phyloP scores from a whole-genome alignment of 35 echinoderm and acorn worm genomes.

The Stichopus chloronotus region DNA sequence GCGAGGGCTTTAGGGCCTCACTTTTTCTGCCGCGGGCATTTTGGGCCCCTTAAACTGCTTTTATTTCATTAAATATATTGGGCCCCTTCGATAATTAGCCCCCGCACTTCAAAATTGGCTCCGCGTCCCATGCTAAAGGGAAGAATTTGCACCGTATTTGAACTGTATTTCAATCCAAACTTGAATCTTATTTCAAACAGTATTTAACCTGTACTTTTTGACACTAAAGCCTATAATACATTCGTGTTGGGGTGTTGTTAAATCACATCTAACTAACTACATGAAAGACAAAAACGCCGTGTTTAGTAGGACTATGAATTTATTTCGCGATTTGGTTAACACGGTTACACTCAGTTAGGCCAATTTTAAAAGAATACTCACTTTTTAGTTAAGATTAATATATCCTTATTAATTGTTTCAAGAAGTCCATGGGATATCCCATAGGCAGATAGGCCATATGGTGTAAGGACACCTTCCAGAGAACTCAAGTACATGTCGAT shows the following conservation, averaged over 20 bases:
- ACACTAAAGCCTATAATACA: too few species aligned
- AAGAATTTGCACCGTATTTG: too few species aligned
- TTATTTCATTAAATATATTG: background rate
- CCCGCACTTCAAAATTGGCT: background rate
- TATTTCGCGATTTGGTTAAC: background rate
- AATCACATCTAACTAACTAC: too few species aligned
- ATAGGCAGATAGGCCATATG: background rate
- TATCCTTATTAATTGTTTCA: background rate
- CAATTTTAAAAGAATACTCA: conserved; percentile 19
- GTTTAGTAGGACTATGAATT: conserved; percentile 20
- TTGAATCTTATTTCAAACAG: too few species aligned
- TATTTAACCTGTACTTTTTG: too few species aligned
- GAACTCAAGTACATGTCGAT: background rate
- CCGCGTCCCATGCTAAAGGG: too few species aligned
- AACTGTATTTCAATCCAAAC: too few species aligned
- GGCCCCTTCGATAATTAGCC: background rate
- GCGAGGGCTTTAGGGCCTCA: background rate
- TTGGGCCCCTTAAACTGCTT: too few species aligned
- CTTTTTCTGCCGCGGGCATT: background rate
- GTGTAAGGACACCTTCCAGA: conserved; percentile 16
- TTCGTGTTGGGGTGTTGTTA: too few species aligned
- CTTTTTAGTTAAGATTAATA: conserved; percentile 8
- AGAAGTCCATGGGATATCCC: conserved; percentile 21
- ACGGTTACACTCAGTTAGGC: background rate
- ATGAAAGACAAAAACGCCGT: conserved; percentile 13